Evolutionary conservation across 2,888 invertebrate species (phyloP).

Genomic region (Barypeithes pellucidus): DNA sequence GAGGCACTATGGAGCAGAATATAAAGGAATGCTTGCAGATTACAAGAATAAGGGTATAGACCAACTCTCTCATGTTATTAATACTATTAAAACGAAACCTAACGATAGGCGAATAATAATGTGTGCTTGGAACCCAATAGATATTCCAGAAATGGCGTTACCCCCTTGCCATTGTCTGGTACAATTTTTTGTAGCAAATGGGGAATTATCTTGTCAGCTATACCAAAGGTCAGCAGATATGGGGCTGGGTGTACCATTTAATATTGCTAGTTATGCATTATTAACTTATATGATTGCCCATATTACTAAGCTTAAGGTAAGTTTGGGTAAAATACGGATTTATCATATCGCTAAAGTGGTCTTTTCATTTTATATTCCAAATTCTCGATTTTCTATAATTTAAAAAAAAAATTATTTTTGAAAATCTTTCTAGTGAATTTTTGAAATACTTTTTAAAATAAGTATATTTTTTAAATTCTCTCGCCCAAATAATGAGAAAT

Average conservation of each 20-base stretch:
- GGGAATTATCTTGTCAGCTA: slow-evolving; percentile 90
- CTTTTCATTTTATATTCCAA: too few species aligned
- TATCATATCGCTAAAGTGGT: too few species aligned
- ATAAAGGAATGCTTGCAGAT: slow-evolving; percentile 85
- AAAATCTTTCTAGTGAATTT: too few species aligned
- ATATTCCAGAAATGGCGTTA: slow-evolving; percentile 92
- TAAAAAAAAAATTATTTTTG: too few species aligned
- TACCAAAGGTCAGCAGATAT: slow-evolving; percentile 98
- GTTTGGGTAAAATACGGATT: slow-evolving; percentile 43
- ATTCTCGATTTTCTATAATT: too few species aligned
- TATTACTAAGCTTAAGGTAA: slow-evolving; percentile 89
- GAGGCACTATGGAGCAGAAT: slow-evolving; percentile 96
- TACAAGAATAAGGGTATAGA: slow-evolving; percentile 81
- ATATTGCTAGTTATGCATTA: slow-evolving; percentile 96
- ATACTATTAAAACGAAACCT: slow-evolving; percentile 86
- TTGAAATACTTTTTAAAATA: too few species aligned
- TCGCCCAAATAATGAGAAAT: too few species aligned
- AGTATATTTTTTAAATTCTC: too few species aligned
- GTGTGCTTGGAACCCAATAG: slow-evolving; percentile 95
- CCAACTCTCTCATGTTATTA: slow-evolving; percentile 71
- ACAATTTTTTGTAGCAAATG: slow-evolving; percentile 92
- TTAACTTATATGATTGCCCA: slow-evolving; percentile 97
- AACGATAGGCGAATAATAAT: slow-evolving; percentile 92
- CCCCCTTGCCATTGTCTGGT: slow-evolving; percentile 97
- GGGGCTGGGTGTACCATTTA: slow-evolving; percentile 98